These are phyloP conservation scores for Amblyjoppa fuscipennis DNA, from an alignment of 2,888 invertebrate species.

Conservation along the genomic window DNA sequence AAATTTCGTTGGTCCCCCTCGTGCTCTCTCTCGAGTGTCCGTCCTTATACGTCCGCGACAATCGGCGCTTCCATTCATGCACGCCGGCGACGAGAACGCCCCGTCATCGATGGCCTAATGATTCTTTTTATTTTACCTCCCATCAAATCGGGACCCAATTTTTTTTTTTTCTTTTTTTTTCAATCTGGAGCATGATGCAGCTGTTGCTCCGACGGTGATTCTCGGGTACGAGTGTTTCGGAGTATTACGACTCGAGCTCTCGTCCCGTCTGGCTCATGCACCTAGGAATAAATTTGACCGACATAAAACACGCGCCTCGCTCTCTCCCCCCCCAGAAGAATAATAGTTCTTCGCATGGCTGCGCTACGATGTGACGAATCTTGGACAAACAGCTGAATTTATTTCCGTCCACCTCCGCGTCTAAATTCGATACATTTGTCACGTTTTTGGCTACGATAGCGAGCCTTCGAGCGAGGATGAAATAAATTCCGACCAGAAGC, in stretches of 20 bases:
- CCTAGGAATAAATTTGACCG: conserved; percentile 59
- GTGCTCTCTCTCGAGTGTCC: conserved; percentile 9
- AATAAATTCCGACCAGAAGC: conserved; percentile 27
- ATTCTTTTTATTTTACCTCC: conserved; percentile 45
- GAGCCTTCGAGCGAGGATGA: neutral
- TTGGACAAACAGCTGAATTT: conserved; percentile 31
- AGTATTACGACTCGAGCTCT: conserved; percentile 19
- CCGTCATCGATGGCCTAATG: conserved; percentile 65
- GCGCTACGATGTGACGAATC: neutral
- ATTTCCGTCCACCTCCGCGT: conserved; percentile 35
- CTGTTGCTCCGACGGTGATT: conserved; percentile 29
- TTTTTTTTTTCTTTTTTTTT: neutral
- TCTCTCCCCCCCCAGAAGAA: conserved; percentile 13
- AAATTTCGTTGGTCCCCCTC: conserved; percentile 48
- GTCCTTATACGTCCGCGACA: conserved; percentile 10
- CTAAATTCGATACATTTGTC: conserved; percentile 44
- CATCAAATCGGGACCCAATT: conserved; percentile 60
- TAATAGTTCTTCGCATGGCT: conserved; percentile 15
- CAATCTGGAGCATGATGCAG: conserved; percentile 55
- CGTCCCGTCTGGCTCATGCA: conserved; percentile 6
- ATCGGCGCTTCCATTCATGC: conserved; percentile 46
- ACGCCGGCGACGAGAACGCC: conserved; percentile 47
- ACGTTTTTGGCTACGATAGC: conserved; percentile 27
- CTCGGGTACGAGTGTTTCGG: conserved; percentile 47
- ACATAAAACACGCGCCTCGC: conserved; percentile 15